Percentiles rank a stretch among this genome's conserved stretches.
phyloP scores from a whole-genome alignment of 2,113 vertebrate genomes.

The Siphamia tubifer region DNA sequence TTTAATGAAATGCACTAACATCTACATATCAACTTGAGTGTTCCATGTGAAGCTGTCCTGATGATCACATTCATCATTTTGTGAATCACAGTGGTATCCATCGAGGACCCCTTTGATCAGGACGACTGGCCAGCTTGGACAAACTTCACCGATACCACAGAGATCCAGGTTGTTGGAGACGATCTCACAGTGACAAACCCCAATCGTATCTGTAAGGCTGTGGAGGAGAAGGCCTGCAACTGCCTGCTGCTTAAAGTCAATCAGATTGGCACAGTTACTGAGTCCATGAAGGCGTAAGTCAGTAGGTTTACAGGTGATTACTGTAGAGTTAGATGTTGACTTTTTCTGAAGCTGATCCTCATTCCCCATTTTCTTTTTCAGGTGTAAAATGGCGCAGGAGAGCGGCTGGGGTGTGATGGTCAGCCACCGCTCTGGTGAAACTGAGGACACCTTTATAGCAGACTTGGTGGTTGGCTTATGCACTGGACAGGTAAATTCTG shows the following conservation, averaged over 20 bases:
- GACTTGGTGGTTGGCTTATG: slow-evolving; percentile 95
- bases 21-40: background rate
- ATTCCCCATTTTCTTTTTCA: slow-evolving; percentile 37
- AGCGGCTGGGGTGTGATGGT: slow-evolving; percentile 98
- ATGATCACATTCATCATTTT: background rate
- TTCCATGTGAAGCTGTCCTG: background rate
- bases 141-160: slow-evolving; percentile 85
- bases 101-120: slow-evolving; percentile 97
- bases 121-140: slow-evolving; percentile 95
- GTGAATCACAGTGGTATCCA: slow-evolving; percentile 87
- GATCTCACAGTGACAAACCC: slow-evolving; percentile 97
- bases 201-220: slow-evolving; percentile 90
- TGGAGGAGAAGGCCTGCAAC: slow-evolving; percentile 91
- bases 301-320: background rate
- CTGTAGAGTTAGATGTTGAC: background rate
- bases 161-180: slow-evolving; percentile 94
- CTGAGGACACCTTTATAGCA: slow-evolving; percentile 96
- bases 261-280: slow-evolving; percentile 94
- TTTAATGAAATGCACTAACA: background rate
- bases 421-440: slow-evolving; percentile 95
- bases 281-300: slow-evolving; percentile 93
- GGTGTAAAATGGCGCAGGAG: slow-evolving; percentile 94
- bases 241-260: slow-evolving; percentile 98
- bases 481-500: slow-evolving; percentile 88
- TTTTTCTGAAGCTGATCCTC: background rate